Evolutionary conservation across 1,140 invertebrate species (phyloP).

Genomic region (Brevipalpus yothersi): DNA sequence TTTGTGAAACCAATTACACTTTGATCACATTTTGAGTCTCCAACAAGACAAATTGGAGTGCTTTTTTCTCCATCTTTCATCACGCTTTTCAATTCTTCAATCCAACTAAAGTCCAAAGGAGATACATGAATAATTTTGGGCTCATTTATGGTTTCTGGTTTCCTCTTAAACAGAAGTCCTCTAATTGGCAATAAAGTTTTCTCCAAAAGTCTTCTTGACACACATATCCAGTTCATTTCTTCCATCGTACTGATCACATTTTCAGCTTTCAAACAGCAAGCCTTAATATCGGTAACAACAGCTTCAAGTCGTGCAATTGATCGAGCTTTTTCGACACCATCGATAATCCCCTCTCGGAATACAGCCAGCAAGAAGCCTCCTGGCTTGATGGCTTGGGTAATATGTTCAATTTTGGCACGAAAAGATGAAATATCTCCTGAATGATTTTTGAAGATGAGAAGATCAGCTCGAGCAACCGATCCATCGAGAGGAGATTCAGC

Average conservation of each 20-base stretch:
- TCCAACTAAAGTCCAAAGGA: neutral
- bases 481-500: neutral
- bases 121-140: neutral
- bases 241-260: neutral
- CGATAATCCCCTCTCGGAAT: neutral
- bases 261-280: too few relatives aligned
- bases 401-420: too few relatives aligned
- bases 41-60: neutral
- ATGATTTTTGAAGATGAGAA: neutral
- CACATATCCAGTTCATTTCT: neutral
- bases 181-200: neutral
- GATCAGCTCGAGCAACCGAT: neutral
- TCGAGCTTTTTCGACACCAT: neutral
- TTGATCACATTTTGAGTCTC: neutral
- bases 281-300: too few relatives aligned
- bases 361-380: neutral
- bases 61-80: neutral
- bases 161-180: neutral
- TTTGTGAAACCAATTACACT: conserved; percentile 67
- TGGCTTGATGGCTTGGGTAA: neutral
- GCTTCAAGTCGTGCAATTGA: too few relatives aligned
- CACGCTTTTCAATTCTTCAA: neutral
- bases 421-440: neutral
- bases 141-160: neutral
- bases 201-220: neutral